Conservation (phyloP, 1,140 invertebrate species). For the Nylanderia fulva region DNA sequence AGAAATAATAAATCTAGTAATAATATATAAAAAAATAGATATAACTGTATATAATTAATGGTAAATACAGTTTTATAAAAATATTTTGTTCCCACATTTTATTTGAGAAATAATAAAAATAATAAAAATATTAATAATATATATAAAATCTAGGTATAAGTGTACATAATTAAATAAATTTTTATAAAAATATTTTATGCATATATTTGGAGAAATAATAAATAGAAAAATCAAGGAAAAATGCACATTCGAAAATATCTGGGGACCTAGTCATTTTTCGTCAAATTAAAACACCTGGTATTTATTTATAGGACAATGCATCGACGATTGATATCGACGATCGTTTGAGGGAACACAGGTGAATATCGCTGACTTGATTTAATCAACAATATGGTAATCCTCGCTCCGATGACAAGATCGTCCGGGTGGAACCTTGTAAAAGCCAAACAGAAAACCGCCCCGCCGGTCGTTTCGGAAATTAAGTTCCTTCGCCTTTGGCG, state of each 20-base stretch:
- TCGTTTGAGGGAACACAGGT: background rate
- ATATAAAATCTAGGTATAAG: too few relatives aligned
- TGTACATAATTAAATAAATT: too few relatives aligned
- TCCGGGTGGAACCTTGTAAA: constrained; percentile 29
- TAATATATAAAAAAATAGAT: too few relatives aligned
- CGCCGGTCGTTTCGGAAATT: constrained; percentile 68
- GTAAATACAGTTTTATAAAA: too few relatives aligned
- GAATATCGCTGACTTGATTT: constrained; percentile 53
- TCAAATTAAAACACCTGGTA: background rate
- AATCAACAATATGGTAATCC: constrained; percentile 57
- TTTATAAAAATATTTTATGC: too few relatives aligned
- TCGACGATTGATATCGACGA: background rate
- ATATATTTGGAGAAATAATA: constrained; percentile 9
- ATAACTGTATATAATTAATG: too few relatives aligned
- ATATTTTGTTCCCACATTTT: too few relatives aligned
- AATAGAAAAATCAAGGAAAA: too few relatives aligned
- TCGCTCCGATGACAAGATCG: constrained; percentile 55
- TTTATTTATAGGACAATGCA: background rate
- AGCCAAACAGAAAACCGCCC: constrained; percentile 61
- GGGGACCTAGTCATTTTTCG: background rate
- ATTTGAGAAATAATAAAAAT: constrained; percentile 18
- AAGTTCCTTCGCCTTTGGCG: constrained; percentile 70
- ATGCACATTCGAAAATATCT: background rate
- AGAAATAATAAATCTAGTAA: too few relatives aligned
- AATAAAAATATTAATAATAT: too few relatives aligned